A percentile compares a stretch with the other conserved stretches of the same genome.
These are phyloP conservation scores for Sitobion miscanthi DNA, from an alignment of 1,140 invertebrate species.

Conservation along the genomic window DNA sequence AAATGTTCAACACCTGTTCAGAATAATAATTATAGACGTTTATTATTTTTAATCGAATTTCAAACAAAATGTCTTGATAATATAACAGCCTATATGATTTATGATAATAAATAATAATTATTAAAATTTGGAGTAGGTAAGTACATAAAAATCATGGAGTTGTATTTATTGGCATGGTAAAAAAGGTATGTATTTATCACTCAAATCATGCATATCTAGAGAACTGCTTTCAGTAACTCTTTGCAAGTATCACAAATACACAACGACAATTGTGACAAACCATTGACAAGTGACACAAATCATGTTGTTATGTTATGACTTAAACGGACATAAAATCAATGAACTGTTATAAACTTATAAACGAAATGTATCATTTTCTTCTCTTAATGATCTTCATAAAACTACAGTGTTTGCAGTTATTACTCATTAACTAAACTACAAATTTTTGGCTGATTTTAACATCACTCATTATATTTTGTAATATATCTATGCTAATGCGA, in stretches of 20 bases:
- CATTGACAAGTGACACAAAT: background rate
- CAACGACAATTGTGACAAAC: background rate
- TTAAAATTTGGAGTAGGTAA: background rate
- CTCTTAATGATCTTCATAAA: too few species aligned
- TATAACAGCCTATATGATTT: background rate
- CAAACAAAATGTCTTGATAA: background rate
- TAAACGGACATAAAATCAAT: background rate
- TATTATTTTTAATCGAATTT: background rate
- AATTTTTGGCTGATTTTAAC: background rate
- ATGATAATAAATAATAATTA: background rate
- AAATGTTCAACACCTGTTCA: background rate
- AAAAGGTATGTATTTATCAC: background rate
- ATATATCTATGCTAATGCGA: background rate
- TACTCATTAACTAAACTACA: too few species aligned
- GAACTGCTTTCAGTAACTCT: background rate
- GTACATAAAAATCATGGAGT: background rate
- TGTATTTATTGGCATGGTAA: background rate
- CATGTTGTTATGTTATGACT: background rate
- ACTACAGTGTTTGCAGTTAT: too few species aligned
- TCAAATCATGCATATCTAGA: background rate
- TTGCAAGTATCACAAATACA: background rate
- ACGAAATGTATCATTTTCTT: too few species aligned
- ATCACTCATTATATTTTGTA: background rate
- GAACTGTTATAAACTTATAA: background rate
- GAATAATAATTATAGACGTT: background rate